A percentile compares a stretch with the other conserved stretches of the same genome.
Conservation (phyloP, 2,888 invertebrate genomes). For the Epistrophella euchroma region DNA sequence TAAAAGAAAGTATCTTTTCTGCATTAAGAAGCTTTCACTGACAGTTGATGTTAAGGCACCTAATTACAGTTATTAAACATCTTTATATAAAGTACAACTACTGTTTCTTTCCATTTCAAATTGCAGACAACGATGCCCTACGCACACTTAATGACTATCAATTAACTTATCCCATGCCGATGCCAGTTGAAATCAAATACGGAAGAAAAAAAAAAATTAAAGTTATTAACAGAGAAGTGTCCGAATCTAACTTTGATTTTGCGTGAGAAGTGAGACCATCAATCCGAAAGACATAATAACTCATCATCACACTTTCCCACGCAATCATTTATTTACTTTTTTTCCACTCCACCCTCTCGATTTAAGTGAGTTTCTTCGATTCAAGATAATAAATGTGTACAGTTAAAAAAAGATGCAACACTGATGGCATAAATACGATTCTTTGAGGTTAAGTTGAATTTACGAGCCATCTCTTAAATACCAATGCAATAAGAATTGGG, state of each 20-base stretch:
- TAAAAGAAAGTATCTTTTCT: background rate
- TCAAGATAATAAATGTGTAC: background rate
- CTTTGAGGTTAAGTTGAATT: constrained; percentile 28
- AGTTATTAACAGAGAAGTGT: constrained; percentile 24
- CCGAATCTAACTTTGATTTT: constrained; percentile 26
- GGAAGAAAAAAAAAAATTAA: background rate
- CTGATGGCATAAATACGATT: background rate
- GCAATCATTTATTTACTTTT: constrained; percentile 47
- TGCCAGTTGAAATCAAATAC: background rate
- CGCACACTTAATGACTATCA: constrained; percentile 19
- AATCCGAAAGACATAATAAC: constrained; percentile 10
- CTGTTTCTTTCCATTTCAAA: background rate
- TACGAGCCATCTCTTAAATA: constrained; percentile 45
- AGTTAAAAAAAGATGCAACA: background rate
- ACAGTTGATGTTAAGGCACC: background rate
- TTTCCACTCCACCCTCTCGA: background rate
- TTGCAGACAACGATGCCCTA: background rate
- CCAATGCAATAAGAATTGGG: constrained; percentile 54
- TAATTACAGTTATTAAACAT: constrained; percentile 11
- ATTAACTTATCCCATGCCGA: background rate
- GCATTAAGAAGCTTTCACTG: background rate
- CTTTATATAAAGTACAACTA: background rate
- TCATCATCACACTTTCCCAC: constrained; percentile 52
- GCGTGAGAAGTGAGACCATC: constrained; percentile 2
- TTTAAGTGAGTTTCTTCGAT: constrained; percentile 25